phyloP scores from a whole-genome alignment of 2,888 invertebrate genomes.

The Oxystoma pomonae region DNA sequence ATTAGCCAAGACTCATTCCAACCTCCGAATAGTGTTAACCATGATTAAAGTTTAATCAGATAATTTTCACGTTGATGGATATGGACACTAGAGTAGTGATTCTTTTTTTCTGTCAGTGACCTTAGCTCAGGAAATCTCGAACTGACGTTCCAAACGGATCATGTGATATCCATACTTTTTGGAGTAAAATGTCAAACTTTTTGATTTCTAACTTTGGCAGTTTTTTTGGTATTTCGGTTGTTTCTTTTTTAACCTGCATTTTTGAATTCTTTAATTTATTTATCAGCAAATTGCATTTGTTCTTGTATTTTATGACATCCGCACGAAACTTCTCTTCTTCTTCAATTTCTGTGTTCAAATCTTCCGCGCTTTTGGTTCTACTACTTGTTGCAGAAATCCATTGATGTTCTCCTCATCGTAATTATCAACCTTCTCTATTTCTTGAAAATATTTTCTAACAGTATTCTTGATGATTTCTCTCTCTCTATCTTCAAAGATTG shows the following conservation, averaged over 20 bases:
- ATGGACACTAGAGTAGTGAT: too few relatives aligned
- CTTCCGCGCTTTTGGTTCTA: background rate
- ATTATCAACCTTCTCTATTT: background rate
- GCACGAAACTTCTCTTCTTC: slow-evolving; percentile 1
- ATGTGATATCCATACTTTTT: too few relatives aligned
- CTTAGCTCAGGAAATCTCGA: too few relatives aligned
- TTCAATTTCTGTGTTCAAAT: background rate
- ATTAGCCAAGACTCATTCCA: too few relatives aligned
- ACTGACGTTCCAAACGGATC: too few relatives aligned
- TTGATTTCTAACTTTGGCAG: background rate
- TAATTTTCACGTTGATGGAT: too few relatives aligned
- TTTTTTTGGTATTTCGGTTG: background rate
- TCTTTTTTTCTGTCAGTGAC: too few relatives aligned
- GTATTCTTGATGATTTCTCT: background rate
- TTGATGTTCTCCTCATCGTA: slow-evolving; percentile 1
- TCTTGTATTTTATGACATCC: background rate
- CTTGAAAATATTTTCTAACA: background rate
- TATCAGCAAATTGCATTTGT: background rate
- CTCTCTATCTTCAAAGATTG: background rate
- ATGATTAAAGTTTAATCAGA: too few relatives aligned
- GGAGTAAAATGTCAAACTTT: too few relatives aligned
- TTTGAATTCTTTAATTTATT: background rate
- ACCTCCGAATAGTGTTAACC: too few relatives aligned
- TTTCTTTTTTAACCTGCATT: background rate
- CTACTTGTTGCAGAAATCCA: slow-evolving; percentile 1